Evolutionary conservation across 2,113 vertebrate species (phyloP), one percentile per base, ranked within the genome.

Genomic region (Amphilophus citrinellus): DNA sequence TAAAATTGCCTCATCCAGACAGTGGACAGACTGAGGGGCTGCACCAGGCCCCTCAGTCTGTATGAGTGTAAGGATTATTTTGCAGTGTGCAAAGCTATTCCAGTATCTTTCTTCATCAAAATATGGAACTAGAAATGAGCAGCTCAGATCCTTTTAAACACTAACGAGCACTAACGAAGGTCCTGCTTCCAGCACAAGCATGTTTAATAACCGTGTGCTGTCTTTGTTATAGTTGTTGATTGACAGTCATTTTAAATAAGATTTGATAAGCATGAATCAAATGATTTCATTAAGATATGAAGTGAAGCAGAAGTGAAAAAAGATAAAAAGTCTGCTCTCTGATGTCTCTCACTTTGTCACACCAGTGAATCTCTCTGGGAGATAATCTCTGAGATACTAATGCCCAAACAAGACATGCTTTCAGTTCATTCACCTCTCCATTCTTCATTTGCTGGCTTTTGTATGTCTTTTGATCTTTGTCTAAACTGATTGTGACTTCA

Each of bases 1-100:
- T 0, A 20, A 50, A 0, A 71, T 30, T 0, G 10, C 15, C 30
- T 20, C 17, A 20, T 13, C 66, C 66, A 7, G 44, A 6, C 42
- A 50, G 42, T 7, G 24, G 65, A 13, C 44, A 71, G 44, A 53
- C 66, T 71, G 44, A 30, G 42, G 50, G 24, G 66, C 66, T 53
- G 44, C 27, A 13, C 44, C 27, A 8, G 4, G 10, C 61, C 35
- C 35, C 17, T 61, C 60, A 47, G n/a, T 68, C 63, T 47, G 10
- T 11, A 10, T 11, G 39, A 27, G 6, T 53, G 24, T 13, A 53
- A 3, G 20, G 17, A 73, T 3, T 53, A 53, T 5, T 53, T 32
- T 13, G 10, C 24, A 2, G 50, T 24, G 4, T 50, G 47, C 47
- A 50, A 50, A 50, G 15, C 50, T 18, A 18, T 17, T 53, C 50